Percentiles rank a stretch among this genome's conserved stretches.
Evolutionary conservation across 2,797 vertebrate species (phyloP).

Genomic region (Paramormyrops hopkinsi): DNA sequence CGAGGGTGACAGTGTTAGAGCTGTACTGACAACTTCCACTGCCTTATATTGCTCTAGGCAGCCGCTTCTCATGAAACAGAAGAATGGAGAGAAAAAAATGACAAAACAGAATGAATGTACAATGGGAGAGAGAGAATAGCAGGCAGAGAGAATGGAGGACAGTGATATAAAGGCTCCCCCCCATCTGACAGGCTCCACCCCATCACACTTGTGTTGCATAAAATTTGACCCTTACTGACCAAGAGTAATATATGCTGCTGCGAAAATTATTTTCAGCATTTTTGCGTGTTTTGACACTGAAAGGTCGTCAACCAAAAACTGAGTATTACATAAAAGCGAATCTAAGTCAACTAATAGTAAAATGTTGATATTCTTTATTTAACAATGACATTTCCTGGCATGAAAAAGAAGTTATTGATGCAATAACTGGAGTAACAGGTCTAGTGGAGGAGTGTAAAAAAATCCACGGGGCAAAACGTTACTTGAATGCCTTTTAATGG

Average conservation of each 20-base stretch:
- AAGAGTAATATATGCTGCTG: neutral
- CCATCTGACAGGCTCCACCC: neutral
- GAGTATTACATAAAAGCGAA: neutral
- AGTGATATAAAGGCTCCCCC: neutral
- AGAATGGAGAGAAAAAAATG: neutral
- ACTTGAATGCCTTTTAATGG: neutral
- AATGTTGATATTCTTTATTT: neutral
- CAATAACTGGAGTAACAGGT: slow-evolving; percentile 17
- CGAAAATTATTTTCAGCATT: neutral
- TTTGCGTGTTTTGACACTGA: neutral
- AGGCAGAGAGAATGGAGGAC: neutral
- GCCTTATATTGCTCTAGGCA: neutral
- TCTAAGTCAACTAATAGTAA: neutral
- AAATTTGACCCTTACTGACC: neutral
- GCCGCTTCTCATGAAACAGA: neutral
- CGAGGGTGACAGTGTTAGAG: neutral
- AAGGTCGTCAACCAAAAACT: neutral
- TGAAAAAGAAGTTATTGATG: neutral
- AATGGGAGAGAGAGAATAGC: neutral
- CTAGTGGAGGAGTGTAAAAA: neutral
- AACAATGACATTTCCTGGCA: neutral
- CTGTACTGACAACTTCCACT: neutral
- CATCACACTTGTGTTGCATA: neutral
- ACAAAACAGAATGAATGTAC: neutral
- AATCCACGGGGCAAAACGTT: neutral